Conservation (phyloP, 1,140 invertebrate genomes). For the Zaprionus ghesquierei region DNA sequence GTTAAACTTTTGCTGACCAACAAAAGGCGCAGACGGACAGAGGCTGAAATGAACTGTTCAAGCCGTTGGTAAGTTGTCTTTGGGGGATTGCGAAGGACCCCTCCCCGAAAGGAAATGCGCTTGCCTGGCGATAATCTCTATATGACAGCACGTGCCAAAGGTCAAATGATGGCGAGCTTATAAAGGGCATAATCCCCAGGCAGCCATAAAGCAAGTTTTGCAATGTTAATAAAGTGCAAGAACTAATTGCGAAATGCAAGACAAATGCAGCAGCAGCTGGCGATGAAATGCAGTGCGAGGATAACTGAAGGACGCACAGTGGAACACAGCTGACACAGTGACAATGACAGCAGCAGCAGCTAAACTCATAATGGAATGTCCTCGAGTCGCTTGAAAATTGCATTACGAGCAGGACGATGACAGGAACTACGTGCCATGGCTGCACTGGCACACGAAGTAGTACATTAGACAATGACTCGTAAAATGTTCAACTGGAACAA, state of each 20-base stretch:
- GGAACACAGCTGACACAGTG: constrained; percentile 41
- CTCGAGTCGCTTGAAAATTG: constrained; percentile 51
- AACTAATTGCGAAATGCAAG: constrained; percentile 61
- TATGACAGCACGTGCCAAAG: constrained; percentile 48
- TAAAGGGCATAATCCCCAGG: constrained; percentile 4
- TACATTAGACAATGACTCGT: constrained; percentile 76
- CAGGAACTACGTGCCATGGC: constrained; percentile 29
- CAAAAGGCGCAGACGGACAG: constrained; percentile 19
- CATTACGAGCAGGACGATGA: constrained; percentile 54
- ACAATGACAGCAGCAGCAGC: constrained; percentile 41
- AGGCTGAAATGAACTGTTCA: constrained; percentile 49
- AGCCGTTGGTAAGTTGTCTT: constrained; percentile 54
- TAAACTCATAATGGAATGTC: constrained; percentile 33
- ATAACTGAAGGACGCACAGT: constrained; percentile 5
- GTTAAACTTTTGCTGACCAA: constrained; percentile 72
- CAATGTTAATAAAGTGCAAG: constrained; percentile 22
- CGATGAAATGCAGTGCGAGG: constrained; percentile 6
- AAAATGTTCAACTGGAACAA: constrained; percentile 51
- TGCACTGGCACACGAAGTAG: constrained; percentile 20
- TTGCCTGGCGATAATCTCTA: constrained; percentile 55
- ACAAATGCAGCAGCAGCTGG: background rate
- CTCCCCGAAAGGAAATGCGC: constrained; percentile 33
- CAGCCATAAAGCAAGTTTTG: constrained; percentile 10
- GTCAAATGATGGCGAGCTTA: constrained; percentile 28
- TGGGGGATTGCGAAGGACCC: constrained; percentile 49